Evolutionary conservation across 2,888 invertebrate species (phyloP), one percentile per base, ranked within the genome.

Genomic region (Cantharis rustica): DNA sequence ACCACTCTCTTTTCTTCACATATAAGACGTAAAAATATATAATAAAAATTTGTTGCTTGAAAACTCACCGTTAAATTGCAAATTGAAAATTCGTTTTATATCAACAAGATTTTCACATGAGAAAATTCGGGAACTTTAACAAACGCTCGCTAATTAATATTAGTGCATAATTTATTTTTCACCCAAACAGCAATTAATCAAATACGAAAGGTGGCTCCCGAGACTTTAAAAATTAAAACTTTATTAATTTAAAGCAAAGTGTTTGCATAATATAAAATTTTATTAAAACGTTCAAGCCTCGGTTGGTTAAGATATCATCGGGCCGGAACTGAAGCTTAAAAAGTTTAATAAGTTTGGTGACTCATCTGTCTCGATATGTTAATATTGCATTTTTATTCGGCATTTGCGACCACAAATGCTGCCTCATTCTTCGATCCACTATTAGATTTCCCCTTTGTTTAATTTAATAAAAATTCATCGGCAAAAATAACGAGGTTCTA

Each of bases 11-110:
- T 47, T 47, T 75, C 71, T 64, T 47, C 69, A 23, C 61, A 72
- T 63, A 75, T 75, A 69, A 75, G 72, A 72, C 69, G 72, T 31
- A 63, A 72, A 72, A 72, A 69, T 69, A 72, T 69, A 69, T 64
- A 68, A 72, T 71, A 31, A 75, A 75, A 75, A n/a, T 75, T 72
- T 69, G 31, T 69, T 69, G 26, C 64, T 66, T 20, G 64, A 66
- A 66, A 66, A 66, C 20, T 23, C 64, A 47, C 17, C 64, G 64
- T 66, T 66, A 66, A 66, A 66, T 23, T 66, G 20, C 11, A 66
- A 66, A 66, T 66, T 47, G 47, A 47, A 47, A 47, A 47, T 47
- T 47, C 47, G n/a, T 47, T 47, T 47, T n/a, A 47, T 47, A 47
- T 47, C 47, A 47, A 47, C 47, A 47, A 47, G 47, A 47, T 47